These are phyloP conservation scores for Hippocampus mohnikei DNA, from an alignment of 2,113 vertebrate species.

Conservation along the genomic window DNA sequence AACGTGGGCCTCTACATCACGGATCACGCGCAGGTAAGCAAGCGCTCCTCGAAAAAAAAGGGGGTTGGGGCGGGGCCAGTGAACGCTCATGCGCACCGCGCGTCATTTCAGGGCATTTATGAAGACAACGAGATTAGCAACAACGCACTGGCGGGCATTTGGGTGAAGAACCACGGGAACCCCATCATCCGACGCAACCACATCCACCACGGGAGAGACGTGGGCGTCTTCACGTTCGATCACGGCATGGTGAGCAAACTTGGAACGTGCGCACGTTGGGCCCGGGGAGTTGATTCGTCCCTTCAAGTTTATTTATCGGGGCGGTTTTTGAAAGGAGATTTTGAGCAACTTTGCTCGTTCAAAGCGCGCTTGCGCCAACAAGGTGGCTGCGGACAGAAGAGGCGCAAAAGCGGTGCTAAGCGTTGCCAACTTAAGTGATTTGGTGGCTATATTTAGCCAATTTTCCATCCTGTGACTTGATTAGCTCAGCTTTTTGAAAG, in stretches of 20 bases:
- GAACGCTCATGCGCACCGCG: background rate
- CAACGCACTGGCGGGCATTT: conserved; percentile 97
- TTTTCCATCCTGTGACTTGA: too few relatives aligned
- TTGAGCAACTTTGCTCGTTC: too few relatives aligned
- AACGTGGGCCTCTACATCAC: conserved; percentile 98
- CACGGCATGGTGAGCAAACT: conserved; percentile 89
- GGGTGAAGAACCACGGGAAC: conserved; percentile 99
- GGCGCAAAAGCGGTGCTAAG: too few relatives aligned
- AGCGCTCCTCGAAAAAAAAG: background rate
- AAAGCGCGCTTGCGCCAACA: too few relatives aligned
- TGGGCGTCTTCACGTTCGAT: conserved; percentile 98
- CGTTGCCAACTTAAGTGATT: too few relatives aligned
- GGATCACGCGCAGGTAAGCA: conserved; percentile 96
- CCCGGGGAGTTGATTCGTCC: too few relatives aligned
- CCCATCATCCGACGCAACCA: conserved; percentile 99
- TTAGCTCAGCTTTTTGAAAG: too few relatives aligned
- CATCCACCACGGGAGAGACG: conserved; percentile 96
- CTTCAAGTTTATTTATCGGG: too few relatives aligned
- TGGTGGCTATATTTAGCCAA: too few relatives aligned
- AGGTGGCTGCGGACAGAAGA: too few relatives aligned
- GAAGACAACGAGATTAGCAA: conserved; percentile 99
- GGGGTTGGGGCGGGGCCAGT: background rate
- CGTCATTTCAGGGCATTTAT: conserved; percentile 85
- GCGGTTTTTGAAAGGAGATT: too few relatives aligned
- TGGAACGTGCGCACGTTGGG: too few relatives aligned